Percentiles rank a stretch among this genome's conserved stretches.
These are phyloP conservation scores for Oikopleura vanhoeffeni DNA, from an alignment of 23 tunicate species.

Conservation along the genomic window DNA sequence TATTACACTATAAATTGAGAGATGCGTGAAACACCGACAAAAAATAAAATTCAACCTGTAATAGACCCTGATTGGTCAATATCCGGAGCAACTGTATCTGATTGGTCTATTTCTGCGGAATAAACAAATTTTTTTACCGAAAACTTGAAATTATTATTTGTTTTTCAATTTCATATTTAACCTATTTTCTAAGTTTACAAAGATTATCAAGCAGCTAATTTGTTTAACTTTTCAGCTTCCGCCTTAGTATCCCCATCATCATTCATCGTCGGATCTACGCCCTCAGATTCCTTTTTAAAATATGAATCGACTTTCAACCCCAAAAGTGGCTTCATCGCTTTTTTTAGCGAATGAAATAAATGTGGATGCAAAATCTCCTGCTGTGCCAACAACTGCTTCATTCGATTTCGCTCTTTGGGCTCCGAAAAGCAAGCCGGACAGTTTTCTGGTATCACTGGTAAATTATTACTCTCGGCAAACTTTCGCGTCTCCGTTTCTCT, in stretches of 20 bases:
- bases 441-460: slow-evolving; percentile 95
- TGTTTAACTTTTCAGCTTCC: no score
- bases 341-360: slow-evolving; percentile 40
- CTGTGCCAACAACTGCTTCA: slow-evolving; percentile 82
- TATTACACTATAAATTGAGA: no score
- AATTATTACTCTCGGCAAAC: slow-evolving; percentile 51
- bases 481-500: slow-evolving; percentile 75
- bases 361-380: slow-evolving; percentile 90
- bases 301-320: neutral
- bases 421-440: slow-evolving; percentile 98
- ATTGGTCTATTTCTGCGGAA: no score
- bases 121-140: no score
- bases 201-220: no score
- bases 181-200: no score
- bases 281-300: neutral
- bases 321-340: slow-evolving; percentile 55
- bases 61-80: no score
- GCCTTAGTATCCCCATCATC: neutral
- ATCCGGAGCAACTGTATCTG: no score
- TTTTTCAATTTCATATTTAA: no score
- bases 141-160: no score
- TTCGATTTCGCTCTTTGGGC: slow-evolving; percentile 94
- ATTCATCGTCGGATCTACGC: neutral
- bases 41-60: no score
- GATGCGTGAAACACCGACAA: no score